phyloP scores from a whole-genome alignment of 2,888 invertebrate genomes.

The Tortrix viridana region DNA sequence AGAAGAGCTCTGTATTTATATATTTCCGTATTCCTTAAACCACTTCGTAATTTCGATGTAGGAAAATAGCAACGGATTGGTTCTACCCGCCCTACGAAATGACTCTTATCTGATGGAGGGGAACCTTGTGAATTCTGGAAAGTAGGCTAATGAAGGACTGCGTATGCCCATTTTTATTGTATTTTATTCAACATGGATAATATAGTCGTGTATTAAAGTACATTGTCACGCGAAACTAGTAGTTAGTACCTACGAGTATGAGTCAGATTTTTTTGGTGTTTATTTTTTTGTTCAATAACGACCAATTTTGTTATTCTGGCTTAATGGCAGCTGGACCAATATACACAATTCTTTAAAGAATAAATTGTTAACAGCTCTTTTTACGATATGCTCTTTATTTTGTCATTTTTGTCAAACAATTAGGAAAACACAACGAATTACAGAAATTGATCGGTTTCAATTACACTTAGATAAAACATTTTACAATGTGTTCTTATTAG shows the following conservation, averaged over 20 bases:
- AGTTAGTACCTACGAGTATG: too few species aligned
- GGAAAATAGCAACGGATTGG: slow-evolving; percentile 35
- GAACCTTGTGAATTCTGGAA: slow-evolving; percentile 62
- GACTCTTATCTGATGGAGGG: slow-evolving; percentile 75
- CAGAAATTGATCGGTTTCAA: too few species aligned
- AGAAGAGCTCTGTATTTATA: background rate
- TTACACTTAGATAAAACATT: too few species aligned
- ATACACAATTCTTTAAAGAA: too few species aligned
- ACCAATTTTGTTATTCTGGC: too few species aligned
- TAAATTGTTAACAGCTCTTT: too few species aligned
- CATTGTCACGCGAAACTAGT: slow-evolving; percentile 27
- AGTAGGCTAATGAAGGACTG: slow-evolving; percentile 76
- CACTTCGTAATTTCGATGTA: slow-evolving; percentile 3
- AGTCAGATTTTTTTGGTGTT: slow-evolving; percentile 4
- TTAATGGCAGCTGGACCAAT: too few species aligned
- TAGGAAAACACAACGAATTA: too few species aligned
- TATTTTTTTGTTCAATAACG: too few species aligned
- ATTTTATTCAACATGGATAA: slow-evolving; percentile 31
- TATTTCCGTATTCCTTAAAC: background rate
- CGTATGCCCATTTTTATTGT: slow-evolving; percentile 53
- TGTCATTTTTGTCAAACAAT: too few species aligned
- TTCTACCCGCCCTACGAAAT: slow-evolving; percentile 53
- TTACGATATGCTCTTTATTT: too few species aligned
- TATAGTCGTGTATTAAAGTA: slow-evolving; percentile 25
- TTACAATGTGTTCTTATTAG: too few species aligned